Evolutionary conservation across 2,797 vertebrate genomes (phyloP).

Genomic region (Natrix natrix): DNA sequence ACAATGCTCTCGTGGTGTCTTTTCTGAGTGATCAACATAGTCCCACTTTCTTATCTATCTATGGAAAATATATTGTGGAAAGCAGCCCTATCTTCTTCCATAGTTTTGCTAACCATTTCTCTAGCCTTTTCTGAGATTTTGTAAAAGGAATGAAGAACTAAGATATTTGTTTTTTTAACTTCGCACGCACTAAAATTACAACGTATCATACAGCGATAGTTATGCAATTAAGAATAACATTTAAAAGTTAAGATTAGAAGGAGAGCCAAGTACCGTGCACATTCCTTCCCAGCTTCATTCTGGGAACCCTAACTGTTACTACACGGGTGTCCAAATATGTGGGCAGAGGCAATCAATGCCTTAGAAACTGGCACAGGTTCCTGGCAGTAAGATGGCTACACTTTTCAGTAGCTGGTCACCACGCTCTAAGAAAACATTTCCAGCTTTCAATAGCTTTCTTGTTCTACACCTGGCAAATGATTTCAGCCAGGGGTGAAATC

Average conservation of each 20-base stretch:
- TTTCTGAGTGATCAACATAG: not conserved
- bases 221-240: not conserved
- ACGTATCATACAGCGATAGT: not conserved
- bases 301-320: slow-evolving; percentile 58
- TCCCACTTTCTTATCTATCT: not conserved
- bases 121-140: not conserved
- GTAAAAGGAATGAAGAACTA: not conserved
- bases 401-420: not conserved
- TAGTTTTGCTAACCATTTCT: not conserved
- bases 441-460: not conserved
- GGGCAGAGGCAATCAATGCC: slow-evolving; percentile 50
- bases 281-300: slow-evolving; percentile 61
- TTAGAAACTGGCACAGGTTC: slow-evolving; percentile 50
- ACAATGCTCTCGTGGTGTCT: not conserved
- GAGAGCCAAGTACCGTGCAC: slow-evolving; percentile 23
- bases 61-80: not conserved
- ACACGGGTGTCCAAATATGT: not conserved
- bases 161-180: slow-evolving; percentile 27
- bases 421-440: slow-evolving; percentile 3
- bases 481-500: not conserved
- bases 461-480: not conserved
- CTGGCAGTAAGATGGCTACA: slow-evolving; percentile 50
- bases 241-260: slow-evolving; percentile 21
- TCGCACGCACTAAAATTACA: not conserved
- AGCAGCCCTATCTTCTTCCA: not conserved